Percentiles rank a stretch among this genome's conserved stretches.
These are phyloP conservation scores for Sanderia malayensis DNA, from an alignment of 30 jellyfish, hydroid and myxozoan species.

Conservation along the genomic window DNA sequence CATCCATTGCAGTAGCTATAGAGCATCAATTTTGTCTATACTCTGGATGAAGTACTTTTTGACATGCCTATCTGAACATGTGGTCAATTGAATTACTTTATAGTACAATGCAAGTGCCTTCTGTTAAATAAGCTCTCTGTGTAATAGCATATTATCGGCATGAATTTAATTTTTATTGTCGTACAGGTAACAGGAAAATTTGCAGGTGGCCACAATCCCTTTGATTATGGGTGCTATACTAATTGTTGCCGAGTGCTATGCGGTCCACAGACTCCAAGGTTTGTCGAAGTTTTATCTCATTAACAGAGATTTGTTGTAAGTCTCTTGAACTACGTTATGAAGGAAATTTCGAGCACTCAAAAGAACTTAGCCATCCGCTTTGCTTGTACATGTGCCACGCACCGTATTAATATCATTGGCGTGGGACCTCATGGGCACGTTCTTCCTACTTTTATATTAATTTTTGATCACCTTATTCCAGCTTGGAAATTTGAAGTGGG, in stretches of 20 bases:
- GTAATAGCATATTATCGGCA: too few species aligned
- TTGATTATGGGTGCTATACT: constrained; percentile 70
- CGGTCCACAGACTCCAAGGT: constrained; percentile 96
- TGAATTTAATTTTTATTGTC: not conserved
- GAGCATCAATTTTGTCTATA: too few species aligned
- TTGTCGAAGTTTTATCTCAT: too few species aligned
- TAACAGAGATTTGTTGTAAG: too few species aligned
- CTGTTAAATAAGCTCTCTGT: not conserved
- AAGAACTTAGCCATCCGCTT: too few species aligned
- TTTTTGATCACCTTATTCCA: not conserved
- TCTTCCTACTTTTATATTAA: too few species aligned
- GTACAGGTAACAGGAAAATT: constrained; percentile 95
- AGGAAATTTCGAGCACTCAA: too few species aligned
- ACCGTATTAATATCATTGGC: too few species aligned
- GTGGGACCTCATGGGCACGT: not conserved
- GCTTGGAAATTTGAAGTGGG: not conserved
- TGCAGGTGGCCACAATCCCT: constrained; percentile 98
- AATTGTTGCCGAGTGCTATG: constrained; percentile 73
- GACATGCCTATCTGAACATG: not conserved
- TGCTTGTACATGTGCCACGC: too few species aligned
- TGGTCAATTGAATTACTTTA: not conserved
- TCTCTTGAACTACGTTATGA: too few species aligned
- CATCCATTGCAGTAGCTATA: too few species aligned
- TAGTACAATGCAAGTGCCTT: too few species aligned
- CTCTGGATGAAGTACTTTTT: not conserved